Evolutionary conservation across 2,797 vertebrate species (phyloP).

Genomic region (Enteromius mattozi): DNA sequence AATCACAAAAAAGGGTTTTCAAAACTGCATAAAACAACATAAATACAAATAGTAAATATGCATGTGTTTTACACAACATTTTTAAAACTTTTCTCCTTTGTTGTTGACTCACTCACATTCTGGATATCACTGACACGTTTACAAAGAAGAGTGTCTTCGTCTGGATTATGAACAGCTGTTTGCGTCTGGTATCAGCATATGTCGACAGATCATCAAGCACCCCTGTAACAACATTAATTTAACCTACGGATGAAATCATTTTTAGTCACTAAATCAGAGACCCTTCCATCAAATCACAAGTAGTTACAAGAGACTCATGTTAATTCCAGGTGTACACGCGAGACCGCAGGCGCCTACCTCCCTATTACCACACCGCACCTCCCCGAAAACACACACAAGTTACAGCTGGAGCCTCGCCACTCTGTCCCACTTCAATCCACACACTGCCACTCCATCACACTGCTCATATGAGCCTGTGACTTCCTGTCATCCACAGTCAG

Average conservation of each 20-base stretch:
- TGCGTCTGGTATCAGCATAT: neutral
- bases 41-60: no score
- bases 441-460: neutral
- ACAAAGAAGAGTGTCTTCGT: neutral
- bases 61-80: neutral
- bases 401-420: conserved; percentile 4
- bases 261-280: neutral
- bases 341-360: conserved; percentile 31
- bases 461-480: neutral
- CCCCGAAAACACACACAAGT: conserved; percentile 44
- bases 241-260: neutral
- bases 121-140: neutral
- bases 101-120: neutral
- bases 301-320: neutral
- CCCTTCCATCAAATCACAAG: neutral
- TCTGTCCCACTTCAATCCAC: conserved; percentile 26
- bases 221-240: neutral
- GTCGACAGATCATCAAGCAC: neutral
- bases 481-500: neutral
- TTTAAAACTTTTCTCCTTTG: neutral
- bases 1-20: neutral
- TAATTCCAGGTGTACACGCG: conserved; percentile 8
- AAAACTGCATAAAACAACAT: neutral
- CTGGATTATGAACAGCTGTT: neutral
- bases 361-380: neutral